phyloP scores from a whole-genome alignment of 2,797 vertebrate species.

The Calcarius lapponicus region DNA sequence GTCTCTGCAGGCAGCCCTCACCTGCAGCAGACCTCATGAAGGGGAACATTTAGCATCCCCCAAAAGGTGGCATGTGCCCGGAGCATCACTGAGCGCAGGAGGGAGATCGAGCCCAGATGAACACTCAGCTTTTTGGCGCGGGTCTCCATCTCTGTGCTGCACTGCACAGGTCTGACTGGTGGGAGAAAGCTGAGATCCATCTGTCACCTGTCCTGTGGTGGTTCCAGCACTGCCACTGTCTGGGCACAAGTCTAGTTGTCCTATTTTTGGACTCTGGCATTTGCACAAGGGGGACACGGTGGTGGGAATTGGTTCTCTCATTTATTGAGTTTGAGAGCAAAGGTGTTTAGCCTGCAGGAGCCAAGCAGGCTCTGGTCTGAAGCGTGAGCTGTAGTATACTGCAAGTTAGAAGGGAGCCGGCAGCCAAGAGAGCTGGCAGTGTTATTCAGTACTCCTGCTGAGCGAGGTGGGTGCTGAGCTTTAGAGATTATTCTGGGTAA shows the following conservation, averaged over 20 bases:
- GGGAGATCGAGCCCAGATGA: neutral
- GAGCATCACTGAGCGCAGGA: neutral
- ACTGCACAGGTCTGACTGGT: neutral
- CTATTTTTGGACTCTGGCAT: slow-evolving; percentile 42
- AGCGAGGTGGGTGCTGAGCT: slow-evolving; percentile 23
- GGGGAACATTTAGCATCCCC: neutral
- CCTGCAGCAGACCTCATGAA: neutral
- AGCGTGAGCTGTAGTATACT: neutral
- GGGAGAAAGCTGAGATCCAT: neutral
- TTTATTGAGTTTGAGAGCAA: neutral
- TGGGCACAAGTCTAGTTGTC: neutral
- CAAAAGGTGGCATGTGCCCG: neutral
- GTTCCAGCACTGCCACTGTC: neutral
- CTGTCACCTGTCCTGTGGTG: slow-evolving; percentile 7
- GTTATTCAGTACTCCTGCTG: slow-evolving; percentile 2
- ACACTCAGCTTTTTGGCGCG: neutral
- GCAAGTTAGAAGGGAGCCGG: slow-evolving; percentile 18
- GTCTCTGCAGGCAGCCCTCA: neutral
- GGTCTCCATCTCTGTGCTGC: neutral
- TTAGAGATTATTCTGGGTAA: slow-evolving; percentile 45
- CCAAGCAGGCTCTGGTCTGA: neutral
- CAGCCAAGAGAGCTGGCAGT: slow-evolving; percentile 48
- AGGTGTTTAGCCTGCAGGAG: slow-evolving; percentile 17
- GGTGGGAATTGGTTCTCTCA: neutral
- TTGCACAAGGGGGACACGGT: neutral